These are phyloP conservation scores for Sphyrna mokarran DNA, from an alignment of 2,113 vertebrate genomes.

Conservation along the genomic window DNA sequence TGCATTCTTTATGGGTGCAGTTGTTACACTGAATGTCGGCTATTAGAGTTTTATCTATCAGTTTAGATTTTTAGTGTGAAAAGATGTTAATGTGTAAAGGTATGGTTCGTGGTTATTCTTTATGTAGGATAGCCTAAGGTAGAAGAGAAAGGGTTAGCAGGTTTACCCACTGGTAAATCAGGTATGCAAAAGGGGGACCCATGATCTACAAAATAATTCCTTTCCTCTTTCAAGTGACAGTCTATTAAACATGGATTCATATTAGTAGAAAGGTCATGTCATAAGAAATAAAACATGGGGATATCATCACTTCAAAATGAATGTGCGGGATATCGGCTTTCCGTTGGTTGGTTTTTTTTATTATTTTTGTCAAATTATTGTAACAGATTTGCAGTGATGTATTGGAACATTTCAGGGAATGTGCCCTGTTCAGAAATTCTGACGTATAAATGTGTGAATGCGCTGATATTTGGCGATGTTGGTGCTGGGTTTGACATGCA, in stretches of 20 bases:
- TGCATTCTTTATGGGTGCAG: not conserved
- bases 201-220: not conserved
- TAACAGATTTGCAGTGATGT: not conserved
- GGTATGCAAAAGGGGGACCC: not conserved
- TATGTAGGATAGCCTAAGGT: not conserved
- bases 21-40: not conserved
- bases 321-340: not conserved
- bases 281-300: not conserved
- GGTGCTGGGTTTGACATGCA: not conserved
- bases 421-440: conserved; percentile 18
- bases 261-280: not conserved
- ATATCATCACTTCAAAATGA: not conserved
- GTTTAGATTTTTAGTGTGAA: not conserved
- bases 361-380: not conserved
- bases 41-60: not conserved
- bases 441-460: not conserved
- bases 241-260: not conserved
- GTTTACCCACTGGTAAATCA: not conserved
- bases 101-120: not conserved
- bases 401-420: not conserved
- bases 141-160: not conserved
- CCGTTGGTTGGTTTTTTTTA: not conserved
- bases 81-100: not conserved
- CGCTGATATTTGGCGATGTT: not conserved
- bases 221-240: not conserved